Percentiles rank a stretch among this genome's conserved stretches.
phyloP scores from a whole-genome alignment of 2,888 invertebrate species.

The Pristionchus japonicus region DNA sequence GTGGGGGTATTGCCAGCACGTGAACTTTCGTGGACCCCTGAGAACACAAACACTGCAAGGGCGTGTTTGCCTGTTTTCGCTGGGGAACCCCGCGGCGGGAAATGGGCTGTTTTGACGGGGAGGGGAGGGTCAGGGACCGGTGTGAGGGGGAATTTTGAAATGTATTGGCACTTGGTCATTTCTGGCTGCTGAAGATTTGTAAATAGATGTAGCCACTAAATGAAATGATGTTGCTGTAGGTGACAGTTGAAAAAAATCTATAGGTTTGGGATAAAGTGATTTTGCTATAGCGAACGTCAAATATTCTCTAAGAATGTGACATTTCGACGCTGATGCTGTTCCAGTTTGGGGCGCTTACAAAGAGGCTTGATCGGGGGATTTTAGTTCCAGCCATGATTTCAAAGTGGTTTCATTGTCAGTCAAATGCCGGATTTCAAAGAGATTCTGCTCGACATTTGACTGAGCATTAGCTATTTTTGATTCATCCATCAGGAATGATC shows the following conservation, averaged over 20 bases:
- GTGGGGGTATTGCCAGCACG: not conserved
- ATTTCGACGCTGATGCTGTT: not conserved
- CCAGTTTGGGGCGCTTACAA: not conserved
- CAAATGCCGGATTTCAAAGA: not conserved
- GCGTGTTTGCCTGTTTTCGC: conserved; percentile 17
- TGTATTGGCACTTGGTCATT: not conserved
- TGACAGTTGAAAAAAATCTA: too few species aligned
- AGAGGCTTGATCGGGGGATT: not conserved
- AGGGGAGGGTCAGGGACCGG: not conserved
- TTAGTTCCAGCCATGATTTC: not conserved
- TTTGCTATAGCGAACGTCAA: too few species aligned
- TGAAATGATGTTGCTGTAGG: too few species aligned
- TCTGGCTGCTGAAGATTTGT: not conserved
- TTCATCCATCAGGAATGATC: not conserved
- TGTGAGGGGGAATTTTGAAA: not conserved
- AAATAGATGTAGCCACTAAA: too few species aligned
- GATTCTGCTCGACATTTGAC: not conserved
- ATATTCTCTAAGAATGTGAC: not conserved
- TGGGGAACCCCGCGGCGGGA: not conserved
- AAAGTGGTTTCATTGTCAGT: not conserved
- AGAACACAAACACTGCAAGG: not conserved
- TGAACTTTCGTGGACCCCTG: not conserved
- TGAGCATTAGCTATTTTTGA: not conserved
- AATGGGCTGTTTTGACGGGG: not conserved
- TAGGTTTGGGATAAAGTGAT: too few species aligned